These are phyloP conservation scores for Varanus salvator DNA, from an alignment of 2,113 vertebrate species.

Conservation along the genomic window DNA sequence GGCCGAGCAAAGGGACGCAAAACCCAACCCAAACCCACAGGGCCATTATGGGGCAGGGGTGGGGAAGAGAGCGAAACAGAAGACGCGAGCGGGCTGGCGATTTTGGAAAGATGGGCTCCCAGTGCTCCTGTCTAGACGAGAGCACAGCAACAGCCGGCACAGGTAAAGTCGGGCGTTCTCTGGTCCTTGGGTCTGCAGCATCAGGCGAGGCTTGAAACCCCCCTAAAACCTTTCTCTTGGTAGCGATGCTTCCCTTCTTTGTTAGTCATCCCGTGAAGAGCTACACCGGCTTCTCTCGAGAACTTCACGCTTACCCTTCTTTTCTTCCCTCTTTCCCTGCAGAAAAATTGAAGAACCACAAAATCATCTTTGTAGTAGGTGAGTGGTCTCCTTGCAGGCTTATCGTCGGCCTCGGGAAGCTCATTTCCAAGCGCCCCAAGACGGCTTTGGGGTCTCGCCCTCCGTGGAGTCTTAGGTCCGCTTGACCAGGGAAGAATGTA, in stretches of 20 bases:
- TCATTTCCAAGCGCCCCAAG: too few species aligned
- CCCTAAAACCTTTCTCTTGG: neutral
- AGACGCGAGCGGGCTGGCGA: accelerated
- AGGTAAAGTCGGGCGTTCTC: slow-evolving; percentile 25
- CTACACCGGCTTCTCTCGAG: neutral
- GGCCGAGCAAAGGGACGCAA: neutral
- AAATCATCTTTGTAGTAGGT: slow-evolving; percentile 99
- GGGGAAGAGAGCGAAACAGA: neutral
- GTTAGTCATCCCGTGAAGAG: neutral
- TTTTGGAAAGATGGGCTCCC: slow-evolving; percentile 9
- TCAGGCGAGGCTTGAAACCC: neutral
- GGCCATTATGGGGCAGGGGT: neutral
- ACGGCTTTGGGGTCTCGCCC: neutral
- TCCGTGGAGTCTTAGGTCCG: too few species aligned
- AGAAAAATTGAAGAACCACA: slow-evolving; percentile 95
- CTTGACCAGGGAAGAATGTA: too few species aligned
- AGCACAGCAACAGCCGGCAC: accelerated
- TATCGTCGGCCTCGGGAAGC: neutral
- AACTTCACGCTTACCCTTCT: neutral
- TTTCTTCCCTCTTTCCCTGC: slow-evolving; percentile 48
- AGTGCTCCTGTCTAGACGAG: slow-evolving; percentile 27
- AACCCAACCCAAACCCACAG: neutral
- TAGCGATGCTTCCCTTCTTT: too few species aligned
- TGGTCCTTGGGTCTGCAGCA: neutral
- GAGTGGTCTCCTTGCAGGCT: slow-evolving; percentile 70